phyloP scores from a whole-genome alignment of 2,888 invertebrate genomes.

The Lingula anatina region DNA sequence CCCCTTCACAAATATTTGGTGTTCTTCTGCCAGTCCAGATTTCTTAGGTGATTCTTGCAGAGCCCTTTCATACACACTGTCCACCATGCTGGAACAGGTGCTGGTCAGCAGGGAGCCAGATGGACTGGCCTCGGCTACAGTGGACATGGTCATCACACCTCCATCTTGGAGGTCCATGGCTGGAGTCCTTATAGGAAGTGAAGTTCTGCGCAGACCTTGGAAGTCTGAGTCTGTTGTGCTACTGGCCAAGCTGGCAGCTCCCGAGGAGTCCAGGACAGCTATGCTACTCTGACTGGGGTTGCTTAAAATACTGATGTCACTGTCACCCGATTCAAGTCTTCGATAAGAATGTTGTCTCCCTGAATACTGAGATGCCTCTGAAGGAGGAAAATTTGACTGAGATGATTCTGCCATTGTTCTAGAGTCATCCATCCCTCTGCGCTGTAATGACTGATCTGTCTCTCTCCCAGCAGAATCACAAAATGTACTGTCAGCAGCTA shows the following conservation, averaged over 20 bases:
- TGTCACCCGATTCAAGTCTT: no score
- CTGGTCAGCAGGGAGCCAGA: slow-evolving; percentile 27
- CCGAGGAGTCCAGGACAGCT: slow-evolving; percentile 34
- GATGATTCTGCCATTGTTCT: no score
- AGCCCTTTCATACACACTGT: slow-evolving; percentile 39
- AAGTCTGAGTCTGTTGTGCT: slow-evolving; percentile 1
- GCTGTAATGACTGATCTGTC: no score
- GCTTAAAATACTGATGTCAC: slow-evolving; percentile 67
- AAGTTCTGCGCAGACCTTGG: neutral
- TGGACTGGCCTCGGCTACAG: no score
- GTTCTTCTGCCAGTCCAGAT: neutral
- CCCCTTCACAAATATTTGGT: neutral
- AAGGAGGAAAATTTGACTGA: no score
- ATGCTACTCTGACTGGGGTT: slow-evolving; percentile 70
- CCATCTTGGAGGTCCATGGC: neutral
- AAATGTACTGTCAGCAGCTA: no score
- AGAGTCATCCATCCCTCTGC: no score
- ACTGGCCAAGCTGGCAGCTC: neutral
- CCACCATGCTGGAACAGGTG: slow-evolving; percentile 41
- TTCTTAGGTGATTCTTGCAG: slow-evolving; percentile 1
- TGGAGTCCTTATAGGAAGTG: neutral
- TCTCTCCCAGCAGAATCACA: no score
- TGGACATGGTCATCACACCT: no score
- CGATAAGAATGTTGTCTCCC: no score
- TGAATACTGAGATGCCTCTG: no score